Conservation (phyloP, 1,140 invertebrate species). For the Drosophila sp. region DNA sequence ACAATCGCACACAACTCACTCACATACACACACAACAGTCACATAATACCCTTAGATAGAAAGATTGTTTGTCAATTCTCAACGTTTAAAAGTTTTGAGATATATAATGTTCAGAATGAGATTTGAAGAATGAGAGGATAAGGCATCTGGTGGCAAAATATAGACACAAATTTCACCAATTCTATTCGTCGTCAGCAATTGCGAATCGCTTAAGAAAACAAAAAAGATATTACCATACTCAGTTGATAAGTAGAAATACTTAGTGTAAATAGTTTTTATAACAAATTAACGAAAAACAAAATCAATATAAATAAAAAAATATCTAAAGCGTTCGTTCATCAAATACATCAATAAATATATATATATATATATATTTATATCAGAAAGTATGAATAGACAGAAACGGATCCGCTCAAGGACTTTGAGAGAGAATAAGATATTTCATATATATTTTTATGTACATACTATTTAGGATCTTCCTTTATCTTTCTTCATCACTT, state of each 20-base stretch:
- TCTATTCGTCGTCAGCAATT: slow-evolving; percentile 12
- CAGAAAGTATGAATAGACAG: slow-evolving; percentile 4
- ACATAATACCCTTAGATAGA: slow-evolving; percentile 14
- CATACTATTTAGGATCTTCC: slow-evolving; percentile 6
- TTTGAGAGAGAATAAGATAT: slow-evolving; percentile 10
- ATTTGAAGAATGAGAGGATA: slow-evolving; percentile 8
- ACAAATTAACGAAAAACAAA: slow-evolving; percentile 39
- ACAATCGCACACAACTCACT: background rate
- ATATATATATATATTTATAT: slow-evolving; percentile 34
- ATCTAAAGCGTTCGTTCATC: slow-evolving; percentile 25
- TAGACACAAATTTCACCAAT: background rate
- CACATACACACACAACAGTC: slow-evolving; percentile 14
- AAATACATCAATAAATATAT: slow-evolving; percentile 6
- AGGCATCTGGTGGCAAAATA: slow-evolving; percentile 10
- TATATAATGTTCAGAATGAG: slow-evolving; percentile 1
- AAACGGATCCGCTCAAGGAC: background rate
- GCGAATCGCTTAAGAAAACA: slow-evolving; percentile 57
- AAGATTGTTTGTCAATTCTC: slow-evolving; percentile 35
- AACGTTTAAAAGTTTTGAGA: slow-evolving; percentile 9
- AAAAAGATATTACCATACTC: slow-evolving; percentile 72
- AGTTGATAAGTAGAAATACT: slow-evolving; percentile 64
- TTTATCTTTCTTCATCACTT: background rate
- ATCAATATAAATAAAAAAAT: slow-evolving; percentile 30
- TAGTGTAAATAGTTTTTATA: slow-evolving; percentile 73
- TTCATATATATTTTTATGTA: slow-evolving; percentile 3